Evolutionary conservation across 2,797 vertebrate genomes (phyloP).

Genomic region (Meda fulgida): DNA sequence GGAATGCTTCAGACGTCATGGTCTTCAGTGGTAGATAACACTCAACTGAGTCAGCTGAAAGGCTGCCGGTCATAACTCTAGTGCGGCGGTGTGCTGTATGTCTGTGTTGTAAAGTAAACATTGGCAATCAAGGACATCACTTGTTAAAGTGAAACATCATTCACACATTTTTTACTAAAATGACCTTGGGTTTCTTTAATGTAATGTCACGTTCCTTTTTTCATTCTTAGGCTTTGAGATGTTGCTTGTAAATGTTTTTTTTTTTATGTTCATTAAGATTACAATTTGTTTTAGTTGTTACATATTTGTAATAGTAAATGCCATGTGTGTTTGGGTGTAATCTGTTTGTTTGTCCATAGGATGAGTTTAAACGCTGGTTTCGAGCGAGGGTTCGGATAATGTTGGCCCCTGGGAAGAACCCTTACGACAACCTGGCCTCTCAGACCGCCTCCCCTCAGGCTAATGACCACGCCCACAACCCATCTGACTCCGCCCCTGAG

Average conservation of each 20-base stretch:
- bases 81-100: not conserved
- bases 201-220: not conserved
- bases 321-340: not conserved
- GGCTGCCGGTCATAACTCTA: not conserved
- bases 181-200: not conserved
- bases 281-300: not conserved
- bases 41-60: not conserved
- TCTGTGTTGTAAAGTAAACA: not conserved
- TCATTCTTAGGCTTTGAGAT: not conserved
- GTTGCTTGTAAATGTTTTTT: not conserved
- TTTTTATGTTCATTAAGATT: not conserved
- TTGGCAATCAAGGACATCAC: not conserved
- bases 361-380: constrained; percentile 97
- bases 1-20: not conserved
- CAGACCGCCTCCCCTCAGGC: constrained; percentile 78
- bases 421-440: constrained; percentile 83
- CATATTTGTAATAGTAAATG: not conserved
- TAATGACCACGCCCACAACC: constrained; percentile 77
- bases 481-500: constrained; percentile 76
- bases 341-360: constrained; percentile 72
- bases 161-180: not conserved
- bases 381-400: constrained; percentile 89
- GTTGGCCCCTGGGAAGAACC: constrained; percentile 84
- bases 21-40: not conserved
- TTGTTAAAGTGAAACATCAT: not conserved